These are phyloP conservation scores for Puffinus mauretanicus DNA, from an alignment of 2,113 vertebrate genomes.

Conservation along the genomic window DNA sequence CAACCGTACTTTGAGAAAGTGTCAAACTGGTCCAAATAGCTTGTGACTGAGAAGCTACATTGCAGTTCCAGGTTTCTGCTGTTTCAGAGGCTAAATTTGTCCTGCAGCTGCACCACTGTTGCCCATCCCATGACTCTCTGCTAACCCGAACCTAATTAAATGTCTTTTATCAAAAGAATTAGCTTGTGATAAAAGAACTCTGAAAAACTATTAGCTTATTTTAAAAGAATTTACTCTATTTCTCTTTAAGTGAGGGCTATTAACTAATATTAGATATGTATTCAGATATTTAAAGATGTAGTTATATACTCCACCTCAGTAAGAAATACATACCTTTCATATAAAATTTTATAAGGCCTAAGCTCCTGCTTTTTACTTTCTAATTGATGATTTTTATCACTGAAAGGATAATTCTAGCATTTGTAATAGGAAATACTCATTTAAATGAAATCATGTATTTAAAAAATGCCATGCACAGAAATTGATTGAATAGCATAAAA, in stretches of 20 bases:
- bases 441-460: not conserved
- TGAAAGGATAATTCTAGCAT: not conserved
- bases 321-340: not conserved
- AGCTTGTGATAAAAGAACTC: not conserved
- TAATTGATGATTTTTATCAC: not conserved
- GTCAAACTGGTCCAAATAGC: not conserved
- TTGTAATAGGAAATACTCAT: not conserved
- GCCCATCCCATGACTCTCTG: not conserved
- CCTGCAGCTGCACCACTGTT: not conserved
- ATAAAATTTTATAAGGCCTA: not conserved
- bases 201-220: not conserved
- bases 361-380: not conserved
- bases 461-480: not conserved
- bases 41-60: not conserved
- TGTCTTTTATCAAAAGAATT: not conserved
- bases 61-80: not conserved
- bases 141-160: not conserved
- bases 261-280: not conserved
- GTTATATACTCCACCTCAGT: not conserved
- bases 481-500: not conserved
- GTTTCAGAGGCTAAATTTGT: not conserved
- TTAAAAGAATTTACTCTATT: not conserved
- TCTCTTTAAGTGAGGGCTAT: not conserved
- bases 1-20: not conserved
- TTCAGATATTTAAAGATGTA: not conserved